Conservation (phyloP, 2,797 vertebrate genomes). For the Peromyscus aztecus region DNA sequence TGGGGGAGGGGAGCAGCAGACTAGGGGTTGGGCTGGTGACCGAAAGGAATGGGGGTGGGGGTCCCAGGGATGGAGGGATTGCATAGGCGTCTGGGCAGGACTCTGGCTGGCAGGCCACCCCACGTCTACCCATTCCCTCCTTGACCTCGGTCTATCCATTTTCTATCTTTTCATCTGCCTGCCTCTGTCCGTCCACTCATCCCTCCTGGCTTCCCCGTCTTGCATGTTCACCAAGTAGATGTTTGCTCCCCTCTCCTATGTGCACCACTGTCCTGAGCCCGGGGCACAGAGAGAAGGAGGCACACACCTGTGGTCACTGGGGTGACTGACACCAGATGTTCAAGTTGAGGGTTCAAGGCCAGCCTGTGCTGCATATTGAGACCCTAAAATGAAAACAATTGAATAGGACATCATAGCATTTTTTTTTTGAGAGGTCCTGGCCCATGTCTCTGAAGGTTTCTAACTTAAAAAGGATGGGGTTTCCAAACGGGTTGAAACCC, state of each 20-base stretch:
- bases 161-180: background rate
- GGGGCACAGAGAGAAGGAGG: background rate
- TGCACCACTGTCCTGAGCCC: background rate
- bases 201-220: background rate
- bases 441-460: background rate
- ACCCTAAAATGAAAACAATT: background rate
- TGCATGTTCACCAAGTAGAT: background rate
- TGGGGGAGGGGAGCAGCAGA: background rate
- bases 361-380: background rate
- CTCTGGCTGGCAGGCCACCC: background rate
- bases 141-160: rapidly evolving
- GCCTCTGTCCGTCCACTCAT: background rate
- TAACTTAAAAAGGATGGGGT: background rate
- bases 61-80: background rate
- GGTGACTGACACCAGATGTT: background rate
- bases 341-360: background rate
- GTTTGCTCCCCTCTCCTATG: background rate
- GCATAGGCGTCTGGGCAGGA: no score
- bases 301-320: background rate
- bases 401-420: background rate
- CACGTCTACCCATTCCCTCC: background rate
- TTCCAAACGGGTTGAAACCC: background rate
- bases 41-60: background rate
- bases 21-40: background rate
- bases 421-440: background rate